These are phyloP conservation scores for Eumeta japonica DNA, from an alignment of 1,140 invertebrate genomes.

Conservation along the genomic window DNA sequence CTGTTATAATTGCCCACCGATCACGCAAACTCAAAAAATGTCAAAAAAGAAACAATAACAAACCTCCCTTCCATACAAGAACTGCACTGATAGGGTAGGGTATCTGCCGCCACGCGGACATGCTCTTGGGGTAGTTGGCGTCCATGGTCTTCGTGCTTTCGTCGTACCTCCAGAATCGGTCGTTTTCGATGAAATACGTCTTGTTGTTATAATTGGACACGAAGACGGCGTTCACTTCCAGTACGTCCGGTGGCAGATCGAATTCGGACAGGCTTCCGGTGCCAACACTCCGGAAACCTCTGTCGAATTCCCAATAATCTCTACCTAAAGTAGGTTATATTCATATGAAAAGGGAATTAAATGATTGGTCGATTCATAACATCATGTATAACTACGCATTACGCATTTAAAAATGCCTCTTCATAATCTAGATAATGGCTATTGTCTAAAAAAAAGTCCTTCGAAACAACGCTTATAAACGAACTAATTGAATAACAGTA, in stretches of 20 bases:
- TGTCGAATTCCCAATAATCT: slow-evolving; percentile 69
- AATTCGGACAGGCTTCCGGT: slow-evolving; percentile 61
- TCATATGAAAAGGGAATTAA: too few relatives aligned
- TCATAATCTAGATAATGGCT: too few relatives aligned
- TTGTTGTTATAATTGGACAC: slow-evolving; percentile 62
- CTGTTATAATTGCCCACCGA: too few relatives aligned
- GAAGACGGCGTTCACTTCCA: slow-evolving; percentile 70
- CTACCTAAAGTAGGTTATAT: too few relatives aligned
- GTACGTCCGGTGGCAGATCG: slow-evolving; percentile 62
- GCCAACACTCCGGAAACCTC: slow-evolving; percentile 59
- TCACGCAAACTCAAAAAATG: too few relatives aligned
- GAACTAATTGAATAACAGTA: too few relatives aligned
- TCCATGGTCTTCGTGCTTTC: slow-evolving; percentile 61
- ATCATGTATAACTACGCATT: too few relatives aligned
- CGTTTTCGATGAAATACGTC: slow-evolving; percentile 61
- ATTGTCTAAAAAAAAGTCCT: too few relatives aligned
- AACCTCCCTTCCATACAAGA: slow-evolving; percentile 64
- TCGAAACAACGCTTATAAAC: too few relatives aligned
- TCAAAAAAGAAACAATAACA: slow-evolving; percentile 2
- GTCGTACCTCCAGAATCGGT: slow-evolving; percentile 70
- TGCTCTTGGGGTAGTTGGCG: slow-evolving; percentile 65
- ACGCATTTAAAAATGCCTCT: too few relatives aligned
- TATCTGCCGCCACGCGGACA: slow-evolving; percentile 67
- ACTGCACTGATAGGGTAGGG: slow-evolving; percentile 65
- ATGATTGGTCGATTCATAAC: too few relatives aligned